Evolutionary conservation across 2,113 vertebrate species (phyloP), one percentile per base, ranked within the genome.

Genomic region (Notothenia coriiceps): DNA sequence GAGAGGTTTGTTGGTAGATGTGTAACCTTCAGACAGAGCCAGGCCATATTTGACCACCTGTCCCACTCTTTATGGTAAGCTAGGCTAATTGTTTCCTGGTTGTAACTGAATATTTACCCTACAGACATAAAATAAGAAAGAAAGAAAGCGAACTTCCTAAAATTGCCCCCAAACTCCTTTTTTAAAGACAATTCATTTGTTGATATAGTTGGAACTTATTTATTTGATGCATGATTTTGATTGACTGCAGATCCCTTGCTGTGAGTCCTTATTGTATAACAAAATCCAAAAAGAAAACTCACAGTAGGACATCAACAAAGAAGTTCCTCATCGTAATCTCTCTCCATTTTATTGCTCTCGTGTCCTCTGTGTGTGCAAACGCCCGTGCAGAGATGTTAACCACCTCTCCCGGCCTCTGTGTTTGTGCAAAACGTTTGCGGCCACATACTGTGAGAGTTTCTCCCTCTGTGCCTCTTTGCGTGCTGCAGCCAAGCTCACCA

Each of bases 401-500:
- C 52, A 29, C 35, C 66, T 60, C 35, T 57, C 49, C 55, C 69
- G 67, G 66, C 66, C 74, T 51, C 67, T 83, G 79, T 70, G 51
- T 72, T 29, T 84, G 63, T 44, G 60, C 56, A 87, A 79, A 66
- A 81, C 77, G 60, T 84, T 74, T 74, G 62, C 18, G 17, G 69
- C 65, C 55, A 43, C 69, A 56, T 33, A 25, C 83, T 63, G 70
- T 70, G 50, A 33, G 47, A 56, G 44, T 61, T 43, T 33, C 50
- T 11, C 44, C 68, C 60, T 76, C 73, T 12, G 80, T 9, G 66
- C 69, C 79, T 88, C 85, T 83, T 91, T 86, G 84, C 84, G 47
- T 82, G 78, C 62, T 66, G 56, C 22, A 49, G 54, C 67, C 69
- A 25, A 56, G 70, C 54, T 25, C 59, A 47, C 71, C 55, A 70